These are phyloP conservation scores for Acanthaster planci DNA, from an alignment of 35 echinoderm and acorn worm species.

Conservation along the genomic window DNA sequence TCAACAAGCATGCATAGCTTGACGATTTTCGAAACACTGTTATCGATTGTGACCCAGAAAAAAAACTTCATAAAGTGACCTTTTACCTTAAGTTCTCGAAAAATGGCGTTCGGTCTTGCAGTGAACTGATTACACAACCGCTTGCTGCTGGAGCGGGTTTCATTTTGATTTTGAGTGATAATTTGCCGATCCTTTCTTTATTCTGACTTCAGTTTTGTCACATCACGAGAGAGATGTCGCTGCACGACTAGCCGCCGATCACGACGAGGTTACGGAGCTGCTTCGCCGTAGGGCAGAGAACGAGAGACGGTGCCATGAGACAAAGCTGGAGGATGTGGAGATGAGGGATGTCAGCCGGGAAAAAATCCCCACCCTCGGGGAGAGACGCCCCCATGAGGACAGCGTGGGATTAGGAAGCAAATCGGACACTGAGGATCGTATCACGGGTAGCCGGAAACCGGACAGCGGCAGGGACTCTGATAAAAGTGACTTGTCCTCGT, in stretches of 20 bases:
- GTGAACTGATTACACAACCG: no score
- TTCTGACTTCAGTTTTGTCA: not conserved
- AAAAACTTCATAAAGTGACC: no score
- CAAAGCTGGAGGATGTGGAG: constrained; percentile 51
- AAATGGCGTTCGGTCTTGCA: no score
- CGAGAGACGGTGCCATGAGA: constrained; percentile 25
- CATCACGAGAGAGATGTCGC: constrained; percentile 6
- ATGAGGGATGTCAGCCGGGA: constrained; percentile 62
- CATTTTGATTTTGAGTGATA: not conserved
- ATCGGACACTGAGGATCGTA: constrained; percentile 12
- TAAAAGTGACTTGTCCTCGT: constrained; percentile 41
- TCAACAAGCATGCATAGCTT: no score
- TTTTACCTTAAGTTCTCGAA: no score
- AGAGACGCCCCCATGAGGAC: constrained; percentile 49
- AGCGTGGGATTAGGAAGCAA: constrained; percentile 8
- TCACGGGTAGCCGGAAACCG: constrained; percentile 35
- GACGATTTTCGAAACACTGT: no score
- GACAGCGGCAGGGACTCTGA: constrained; percentile 34
- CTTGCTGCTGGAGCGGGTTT: no score
- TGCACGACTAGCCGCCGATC: not conserved
- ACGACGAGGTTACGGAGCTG: constrained; percentile 7
- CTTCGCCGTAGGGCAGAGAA: not conserved
- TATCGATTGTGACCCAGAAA: no score
- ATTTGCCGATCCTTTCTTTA: not conserved
- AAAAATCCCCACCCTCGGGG: constrained; percentile 26